Conservation (phyloP, 2,797 vertebrate species). For the Okamejei kenojei region DNA sequence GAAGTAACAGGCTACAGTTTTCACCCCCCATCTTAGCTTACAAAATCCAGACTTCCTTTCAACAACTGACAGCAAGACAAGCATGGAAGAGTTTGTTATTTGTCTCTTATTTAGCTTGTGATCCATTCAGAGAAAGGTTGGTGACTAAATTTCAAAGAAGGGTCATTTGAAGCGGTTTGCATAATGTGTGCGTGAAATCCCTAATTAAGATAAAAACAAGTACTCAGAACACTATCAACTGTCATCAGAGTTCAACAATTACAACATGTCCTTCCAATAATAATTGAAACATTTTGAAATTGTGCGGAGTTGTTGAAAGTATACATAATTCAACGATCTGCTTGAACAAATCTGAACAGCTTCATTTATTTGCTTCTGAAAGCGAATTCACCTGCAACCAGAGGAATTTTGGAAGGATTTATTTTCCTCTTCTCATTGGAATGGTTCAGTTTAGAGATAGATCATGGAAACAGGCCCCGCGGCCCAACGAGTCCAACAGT, state of each 20-base stretch:
- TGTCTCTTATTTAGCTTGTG: neutral
- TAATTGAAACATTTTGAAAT: neutral
- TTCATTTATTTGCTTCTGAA: neutral
- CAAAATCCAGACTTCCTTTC: neutral
- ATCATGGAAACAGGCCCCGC: no score
- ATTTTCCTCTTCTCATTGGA: no score
- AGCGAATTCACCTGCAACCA: neutral
- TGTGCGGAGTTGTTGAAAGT: neutral
- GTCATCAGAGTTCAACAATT: neutral
- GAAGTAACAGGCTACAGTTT: neutral
- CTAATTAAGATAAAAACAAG: neutral
- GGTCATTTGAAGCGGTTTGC: neutral
- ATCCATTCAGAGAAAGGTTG: neutral
- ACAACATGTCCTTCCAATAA: neutral
- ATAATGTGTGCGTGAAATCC: neutral
- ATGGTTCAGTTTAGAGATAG: no score
- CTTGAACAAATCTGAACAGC: neutral
- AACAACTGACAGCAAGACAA: neutral
- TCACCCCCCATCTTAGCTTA: neutral
- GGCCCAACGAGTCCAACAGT: no score
- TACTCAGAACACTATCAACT: neutral
- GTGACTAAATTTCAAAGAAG: neutral
- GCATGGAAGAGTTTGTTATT: neutral
- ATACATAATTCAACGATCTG: neutral
- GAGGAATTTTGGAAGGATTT: neutral